Evolutionary conservation across 2,888 invertebrate species (phyloP).

Genomic region (Drosophila meridionalis): DNA sequence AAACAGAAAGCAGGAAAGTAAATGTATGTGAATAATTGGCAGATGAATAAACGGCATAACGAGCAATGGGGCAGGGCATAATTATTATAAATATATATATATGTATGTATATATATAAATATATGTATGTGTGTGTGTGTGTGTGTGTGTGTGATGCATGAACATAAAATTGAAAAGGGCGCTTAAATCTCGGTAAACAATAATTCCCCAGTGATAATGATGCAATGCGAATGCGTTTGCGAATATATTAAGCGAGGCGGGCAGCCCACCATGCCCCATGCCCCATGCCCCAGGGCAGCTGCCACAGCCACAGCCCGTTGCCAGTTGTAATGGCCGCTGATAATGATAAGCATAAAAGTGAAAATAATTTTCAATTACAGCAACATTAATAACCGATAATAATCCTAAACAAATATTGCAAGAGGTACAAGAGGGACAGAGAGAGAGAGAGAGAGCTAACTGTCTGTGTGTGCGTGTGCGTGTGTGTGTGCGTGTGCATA

Average conservation of each 20-base stretch:
- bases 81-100: conserved; percentile 57
- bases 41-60: conserved; percentile 39
- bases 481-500: conserved; percentile 61
- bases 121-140: background rate
- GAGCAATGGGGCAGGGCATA: conserved; percentile 56
- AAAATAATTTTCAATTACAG: conserved; percentile 81
- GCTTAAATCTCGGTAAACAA: conserved; percentile 76
- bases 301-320: conserved; percentile 17
- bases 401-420: conserved; percentile 79
- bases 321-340: conserved; percentile 45
- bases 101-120: conserved; percentile 10
- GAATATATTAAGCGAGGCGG: conserved; percentile 43
- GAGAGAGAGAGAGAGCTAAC: background rate
- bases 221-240: conserved; percentile 35
- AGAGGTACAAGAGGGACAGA: background rate
- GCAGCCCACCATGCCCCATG: conserved; percentile 16
- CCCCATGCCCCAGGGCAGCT: background rate
- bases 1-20: conserved; percentile 22
- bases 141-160: conserved; percentile 17
- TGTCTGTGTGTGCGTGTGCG: background rate
- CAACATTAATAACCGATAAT: conserved; percentile 81
- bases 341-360: conserved; percentile 75
- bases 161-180: conserved; percentile 37
- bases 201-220: conserved; percentile 74
- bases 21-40: conserved; percentile 48